Evolutionary conservation across 2,888 invertebrate genomes (phyloP).

Genomic region (Seira musarum): DNA sequence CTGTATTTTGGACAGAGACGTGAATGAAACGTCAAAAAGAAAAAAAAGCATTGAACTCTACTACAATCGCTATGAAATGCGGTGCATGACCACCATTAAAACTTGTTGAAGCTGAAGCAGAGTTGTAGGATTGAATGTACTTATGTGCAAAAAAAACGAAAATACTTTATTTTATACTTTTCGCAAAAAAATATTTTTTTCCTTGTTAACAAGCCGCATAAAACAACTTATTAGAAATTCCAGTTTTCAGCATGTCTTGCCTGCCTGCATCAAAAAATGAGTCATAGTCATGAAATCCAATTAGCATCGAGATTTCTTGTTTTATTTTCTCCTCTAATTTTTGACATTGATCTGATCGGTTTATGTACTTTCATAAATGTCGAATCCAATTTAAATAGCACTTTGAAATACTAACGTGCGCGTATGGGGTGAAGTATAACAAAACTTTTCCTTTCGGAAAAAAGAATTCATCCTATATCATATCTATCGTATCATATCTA

Average conservation of each 20-base stretch:
- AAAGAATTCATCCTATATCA: no score
- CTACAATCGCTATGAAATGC: background rate
- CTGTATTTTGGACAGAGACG: constrained; percentile 2
- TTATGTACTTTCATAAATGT: constrained; percentile 28
- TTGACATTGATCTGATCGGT: constrained; percentile 40
- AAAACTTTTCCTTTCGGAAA: constrained; percentile 3
- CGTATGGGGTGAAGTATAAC: background rate
- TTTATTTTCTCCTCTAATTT: constrained; percentile 42
- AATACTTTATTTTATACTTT: background rate
- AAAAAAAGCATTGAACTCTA: constrained; percentile 9
- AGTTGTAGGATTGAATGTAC: background rate
- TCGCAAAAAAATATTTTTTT: background rate
- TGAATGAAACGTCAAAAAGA: constrained; percentile 14
- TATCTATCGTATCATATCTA: no score
- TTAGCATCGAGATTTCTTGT: constrained; percentile 30
- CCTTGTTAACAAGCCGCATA: background rate
- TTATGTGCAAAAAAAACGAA: background rate
- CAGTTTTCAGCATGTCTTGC: background rate
- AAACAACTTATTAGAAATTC: constrained; percentile 3
- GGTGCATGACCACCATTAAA: background rate
- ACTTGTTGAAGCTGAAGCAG: background rate
- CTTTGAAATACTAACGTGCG: constrained; percentile 13
- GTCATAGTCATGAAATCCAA: constrained; percentile 47
- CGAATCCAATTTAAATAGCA: constrained; percentile 26
- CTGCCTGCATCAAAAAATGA: background rate